phyloP scores from a whole-genome alignment of 2,113 vertebrate species.

The Callocephalon fimbriatum region DNA sequence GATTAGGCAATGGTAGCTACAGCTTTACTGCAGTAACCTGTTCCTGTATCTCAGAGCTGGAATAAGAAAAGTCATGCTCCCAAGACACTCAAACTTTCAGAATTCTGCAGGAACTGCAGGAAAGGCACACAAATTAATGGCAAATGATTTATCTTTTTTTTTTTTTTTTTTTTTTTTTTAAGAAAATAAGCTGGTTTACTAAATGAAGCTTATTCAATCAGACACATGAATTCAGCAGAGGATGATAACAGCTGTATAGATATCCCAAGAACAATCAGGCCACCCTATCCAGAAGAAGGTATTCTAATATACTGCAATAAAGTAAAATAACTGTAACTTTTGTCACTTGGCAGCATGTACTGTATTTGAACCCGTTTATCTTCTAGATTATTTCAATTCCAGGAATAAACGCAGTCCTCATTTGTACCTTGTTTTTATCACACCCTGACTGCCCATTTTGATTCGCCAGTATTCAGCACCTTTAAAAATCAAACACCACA shows the following conservation, averaged over 20 bases:
- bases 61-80: not conserved
- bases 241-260: not conserved
- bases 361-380: not conserved
- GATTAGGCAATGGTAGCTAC: not conserved
- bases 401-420: not conserved
- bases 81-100: not conserved
- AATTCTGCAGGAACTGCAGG: not conserved
- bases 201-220: not conserved
- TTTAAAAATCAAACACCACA: not conserved
- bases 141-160: fast-evolving
- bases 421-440: not conserved
- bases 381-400: not conserved
- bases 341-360: not conserved
- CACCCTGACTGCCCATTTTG: not conserved
- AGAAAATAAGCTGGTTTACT: not conserved
- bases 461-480: not conserved
- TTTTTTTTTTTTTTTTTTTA: not conserved
- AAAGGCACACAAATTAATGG: not conserved
- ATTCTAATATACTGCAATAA: not conserved
- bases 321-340: not conserved
- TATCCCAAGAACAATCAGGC: not conserved
- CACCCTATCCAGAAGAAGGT: not conserved
- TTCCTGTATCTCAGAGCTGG: not conserved
- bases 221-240: not conserved
- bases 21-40: not conserved